These are phyloP conservation scores for Clarias platycephalus DNA, from an alignment of 2,797 vertebrate species.

Conservation along the genomic window DNA sequence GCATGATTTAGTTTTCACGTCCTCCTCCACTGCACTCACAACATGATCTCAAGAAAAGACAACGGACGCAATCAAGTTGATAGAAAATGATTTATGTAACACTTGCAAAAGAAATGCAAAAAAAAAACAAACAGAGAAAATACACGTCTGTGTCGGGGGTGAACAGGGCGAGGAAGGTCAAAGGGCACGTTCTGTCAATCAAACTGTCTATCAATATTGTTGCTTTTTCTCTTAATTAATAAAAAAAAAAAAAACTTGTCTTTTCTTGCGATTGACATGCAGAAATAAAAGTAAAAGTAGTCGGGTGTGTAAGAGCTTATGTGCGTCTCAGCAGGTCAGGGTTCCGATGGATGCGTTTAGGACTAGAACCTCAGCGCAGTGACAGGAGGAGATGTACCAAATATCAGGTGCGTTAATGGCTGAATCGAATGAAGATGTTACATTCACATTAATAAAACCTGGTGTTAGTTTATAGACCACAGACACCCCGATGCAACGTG, in stretches of 20 bases:
- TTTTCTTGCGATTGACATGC: slow-evolving; percentile 21
- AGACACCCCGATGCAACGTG: not conserved
- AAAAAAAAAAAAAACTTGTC: not conserved
- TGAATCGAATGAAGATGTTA: not conserved
- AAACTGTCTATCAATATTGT: slow-evolving; percentile 35
- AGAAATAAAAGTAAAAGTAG: slow-evolving; percentile 34
- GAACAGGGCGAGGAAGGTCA: slow-evolving; percentile 36
- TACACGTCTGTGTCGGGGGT: slow-evolving; percentile 45
- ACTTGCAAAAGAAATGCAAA: slow-evolving; percentile 45
- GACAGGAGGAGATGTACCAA: too few relatives aligned
- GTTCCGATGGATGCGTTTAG: not conserved
- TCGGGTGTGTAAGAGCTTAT: slow-evolving; percentile 12
- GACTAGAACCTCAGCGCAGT: too few relatives aligned
- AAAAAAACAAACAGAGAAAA: slow-evolving; percentile 56
- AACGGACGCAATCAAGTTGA: not conserved
- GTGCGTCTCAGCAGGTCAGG: slow-evolving; percentile 21
- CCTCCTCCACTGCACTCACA: not conserved
- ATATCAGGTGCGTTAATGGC: too few relatives aligned
- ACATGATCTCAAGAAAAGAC: not conserved
- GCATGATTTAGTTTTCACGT: not conserved
- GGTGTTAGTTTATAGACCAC: not conserved
- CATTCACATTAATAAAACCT: not conserved
- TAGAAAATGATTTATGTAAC: slow-evolving; percentile 45
- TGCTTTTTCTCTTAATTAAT: not conserved
- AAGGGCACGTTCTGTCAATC: slow-evolving; percentile 32